Base-by-base conservation (phyloP, 2,113 vertebrate genomes). In the Chunga burmeisteri region DNA sequence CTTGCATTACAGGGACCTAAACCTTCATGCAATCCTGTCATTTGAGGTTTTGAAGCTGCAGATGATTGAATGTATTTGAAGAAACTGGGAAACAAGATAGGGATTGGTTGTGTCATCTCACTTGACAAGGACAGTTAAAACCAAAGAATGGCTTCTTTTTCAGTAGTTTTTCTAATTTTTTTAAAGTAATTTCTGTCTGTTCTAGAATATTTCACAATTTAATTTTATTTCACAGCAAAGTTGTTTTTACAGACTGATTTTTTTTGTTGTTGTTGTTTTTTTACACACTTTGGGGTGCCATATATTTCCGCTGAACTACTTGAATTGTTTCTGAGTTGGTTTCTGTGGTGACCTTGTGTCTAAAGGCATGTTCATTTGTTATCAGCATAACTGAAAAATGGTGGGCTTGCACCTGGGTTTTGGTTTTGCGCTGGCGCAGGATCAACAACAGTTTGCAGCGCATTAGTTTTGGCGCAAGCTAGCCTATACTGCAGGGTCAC, bases 401-500 rank as follows among this genome's bases (percentile, higher is more conserved):
- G 96, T 98, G 98, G 97, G 98, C 98, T 97, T 98, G 98, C 96
- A 98, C 98, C 98, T 98, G 98, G 99, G 99, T 99, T 98, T 98
- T 98, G 99, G 99, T 99, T 99, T 99, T 95, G 99, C 99, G 99
- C 99, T 96, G 98, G 99, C 99, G 99, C 99, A 99, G 99, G 99
- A 98, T 97, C 98, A 99, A 99, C 98, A 98, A 98, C 98, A 99
- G 99, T 99, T 99, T 97, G 98, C 99, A 99, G 99, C 99, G 99
- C 99, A 98, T 98, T 99, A 99, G 99, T 99, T 95, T 98, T 93
- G 93, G 99, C 99, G 99, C 99, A 98, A 62, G 99, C 99, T 97
- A 99, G 99, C 99, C 99, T 99, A 98, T 99, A 99, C 99, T 99
- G 99, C 98, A 99, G 99, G 99, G 99, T 99, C 99, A 99, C 99